A percentile compares a stretch with the other conserved stretches of the same genome.
These are phyloP conservation scores for Gouania willdenowi DNA, from an alignment of 2,797 vertebrate genomes.

Conservation along the genomic window DNA sequence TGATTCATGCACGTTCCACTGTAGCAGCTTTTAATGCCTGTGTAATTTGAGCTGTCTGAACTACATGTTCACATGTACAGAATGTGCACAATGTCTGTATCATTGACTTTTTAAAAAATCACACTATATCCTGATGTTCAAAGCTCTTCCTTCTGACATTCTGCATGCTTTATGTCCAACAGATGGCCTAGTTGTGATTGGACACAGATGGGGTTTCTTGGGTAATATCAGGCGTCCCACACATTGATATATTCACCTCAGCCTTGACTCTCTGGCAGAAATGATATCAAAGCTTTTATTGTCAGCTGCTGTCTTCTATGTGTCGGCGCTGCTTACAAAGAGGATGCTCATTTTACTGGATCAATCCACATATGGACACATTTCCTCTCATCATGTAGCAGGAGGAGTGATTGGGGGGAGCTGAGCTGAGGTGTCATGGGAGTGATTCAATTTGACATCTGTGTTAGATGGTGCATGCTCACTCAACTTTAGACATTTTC, in stretches of 20 bases:
- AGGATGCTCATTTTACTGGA: neutral
- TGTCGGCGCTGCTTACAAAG: slow-evolving; percentile 41
- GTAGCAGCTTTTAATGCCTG: neutral
- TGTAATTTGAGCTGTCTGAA: neutral
- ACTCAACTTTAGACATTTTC: slow-evolving; percentile 32
- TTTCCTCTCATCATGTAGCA: slow-evolving; percentile 28
- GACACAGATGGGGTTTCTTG: slow-evolving; percentile 64
- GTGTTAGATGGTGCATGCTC: slow-evolving; percentile 45
- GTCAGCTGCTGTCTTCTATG: slow-evolving; percentile 35
- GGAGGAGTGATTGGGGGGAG: slow-evolving; percentile 22
- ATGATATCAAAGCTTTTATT: slow-evolving; percentile 52
- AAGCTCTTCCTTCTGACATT: slow-evolving; percentile 21
- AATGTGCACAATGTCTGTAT: neutral
- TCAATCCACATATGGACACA: slow-evolving; percentile 11
- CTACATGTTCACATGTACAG: slow-evolving; percentile 8
- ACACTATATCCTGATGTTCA: slow-evolving; percentile 17
- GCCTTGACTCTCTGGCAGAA: slow-evolving; percentile 41
- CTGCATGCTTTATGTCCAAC: slow-evolving; percentile 40
- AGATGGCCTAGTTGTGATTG: slow-evolving; percentile 66
- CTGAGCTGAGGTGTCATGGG: slow-evolving; percentile 30
- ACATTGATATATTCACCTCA: slow-evolving; percentile 52
- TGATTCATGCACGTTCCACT: neutral
- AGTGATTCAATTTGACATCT: slow-evolving; percentile 48
- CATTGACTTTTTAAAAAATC: too few species aligned
- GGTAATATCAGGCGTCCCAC: slow-evolving; percentile 65